Conservation (phyloP, 2,888 invertebrate species). For the Axea sp. region DNA sequence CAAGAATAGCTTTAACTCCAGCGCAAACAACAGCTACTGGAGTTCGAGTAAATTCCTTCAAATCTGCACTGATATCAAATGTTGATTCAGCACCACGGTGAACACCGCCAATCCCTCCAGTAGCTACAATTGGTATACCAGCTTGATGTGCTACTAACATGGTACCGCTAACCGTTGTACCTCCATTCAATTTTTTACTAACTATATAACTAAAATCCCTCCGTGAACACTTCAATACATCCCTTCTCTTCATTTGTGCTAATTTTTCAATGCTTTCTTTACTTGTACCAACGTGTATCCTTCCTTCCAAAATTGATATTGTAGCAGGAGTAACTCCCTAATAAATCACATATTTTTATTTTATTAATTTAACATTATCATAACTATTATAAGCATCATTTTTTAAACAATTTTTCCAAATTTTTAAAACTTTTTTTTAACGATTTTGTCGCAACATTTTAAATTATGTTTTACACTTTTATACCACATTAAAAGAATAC, state of each 20-base stretch:
- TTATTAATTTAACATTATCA: too few species aligned
- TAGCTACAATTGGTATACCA: slow-evolving; percentile 95
- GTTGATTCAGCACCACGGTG: slow-evolving; percentile 93
- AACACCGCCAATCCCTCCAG: slow-evolving; percentile 97
- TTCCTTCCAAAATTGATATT: slow-evolving; percentile 91
- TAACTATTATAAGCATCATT: too few species aligned
- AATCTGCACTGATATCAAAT: slow-evolving; percentile 96
- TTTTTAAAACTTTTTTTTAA: too few species aligned
- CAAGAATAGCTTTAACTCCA: slow-evolving; percentile 98
- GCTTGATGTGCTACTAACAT: slow-evolving; percentile 90
- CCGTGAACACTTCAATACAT: slow-evolving; percentile 90
- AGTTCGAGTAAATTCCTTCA: slow-evolving; percentile 92
- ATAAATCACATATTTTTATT: not conserved
- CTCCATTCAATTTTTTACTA: slow-evolving; percentile 87
- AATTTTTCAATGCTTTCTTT: slow-evolving; percentile 84
- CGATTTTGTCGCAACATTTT: too few species aligned
- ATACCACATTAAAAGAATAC: too few species aligned
- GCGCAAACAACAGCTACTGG: slow-evolving; percentile 95
- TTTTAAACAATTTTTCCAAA: too few species aligned
- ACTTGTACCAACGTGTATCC: slow-evolving; percentile 88
- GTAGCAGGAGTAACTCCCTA: slow-evolving; percentile 95
- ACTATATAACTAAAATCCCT: slow-evolving; percentile 90
- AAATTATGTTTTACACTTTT: too few species aligned
- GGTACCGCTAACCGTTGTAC: slow-evolving; percentile 98
- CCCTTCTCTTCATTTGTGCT: slow-evolving; percentile 80